Evolutionary conservation across 2,113 vertebrate species (phyloP), one percentile per base, ranked within the genome.

Genomic region (Cranoglanis bouderius): DNA sequence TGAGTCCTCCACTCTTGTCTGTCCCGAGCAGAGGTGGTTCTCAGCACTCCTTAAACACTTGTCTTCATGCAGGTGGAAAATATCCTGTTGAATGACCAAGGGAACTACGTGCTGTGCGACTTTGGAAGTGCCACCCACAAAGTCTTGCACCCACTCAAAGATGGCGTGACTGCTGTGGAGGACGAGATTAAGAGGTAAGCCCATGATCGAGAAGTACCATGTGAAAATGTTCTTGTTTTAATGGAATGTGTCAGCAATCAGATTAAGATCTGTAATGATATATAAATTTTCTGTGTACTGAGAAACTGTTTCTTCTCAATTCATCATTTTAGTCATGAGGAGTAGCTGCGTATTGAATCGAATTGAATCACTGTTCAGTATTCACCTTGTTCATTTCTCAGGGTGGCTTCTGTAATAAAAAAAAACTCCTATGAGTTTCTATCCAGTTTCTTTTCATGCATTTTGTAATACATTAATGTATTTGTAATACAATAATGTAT

Each of bases 151-250:
- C 97, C 98, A 29, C 97, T 97, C 55, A 97, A 96, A 95, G 98
- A 99, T 67, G 98, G 98, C 51, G 97, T 99, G 82, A 96, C 96
- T 46, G 91, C 96, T 16, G 98, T 99, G 92, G 98, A 99, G 95
- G 98, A 99, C 88, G 98, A 99, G 94, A 99, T 99, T 91, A 98
- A 98, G 92, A 99, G 98, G 98, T 99, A 95, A 95, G 91, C 51
- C 65, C 63, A 35, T 63, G 81, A 29, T 55, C 26, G 16, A 35
- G 18, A 16, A n/a, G 10, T 57, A 80, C 3, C 16, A 35, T 18
- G 0, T 77, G 74, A 40, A 59, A 61, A n/a, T 43, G 13, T 46
- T 77, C 53, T 10, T 38, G 32, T 24, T 82, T 82, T 59, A 43
- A 83, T 29, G 43, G 8, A n/a, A 67, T 49, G 61, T 21, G 57